phyloP scores from a whole-genome alignment of 2,888 invertebrate species.

The Lumbricus terrestris region DNA sequence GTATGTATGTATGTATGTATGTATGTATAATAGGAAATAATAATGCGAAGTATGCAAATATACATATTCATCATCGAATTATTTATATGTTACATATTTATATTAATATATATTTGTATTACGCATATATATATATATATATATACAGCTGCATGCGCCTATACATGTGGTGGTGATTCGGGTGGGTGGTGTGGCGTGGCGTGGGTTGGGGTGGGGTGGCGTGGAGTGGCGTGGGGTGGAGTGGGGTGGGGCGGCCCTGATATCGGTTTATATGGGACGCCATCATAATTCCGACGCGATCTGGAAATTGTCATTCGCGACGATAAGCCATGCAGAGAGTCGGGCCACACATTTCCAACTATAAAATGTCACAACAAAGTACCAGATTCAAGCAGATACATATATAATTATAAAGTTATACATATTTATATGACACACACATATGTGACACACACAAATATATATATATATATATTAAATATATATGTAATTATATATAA shows the following conservation, averaged over 20 bases:
- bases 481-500: too few species aligned
- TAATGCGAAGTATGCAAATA: too few species aligned
- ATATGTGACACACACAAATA: neutral
- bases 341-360: neutral
- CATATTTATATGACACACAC: too few species aligned
- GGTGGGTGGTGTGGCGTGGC: too few species aligned
- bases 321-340: neutral
- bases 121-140: neutral
- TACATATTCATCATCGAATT: neutral
- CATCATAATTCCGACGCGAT: neutral
- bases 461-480: neutral
- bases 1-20: neutral
- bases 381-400: neutral
- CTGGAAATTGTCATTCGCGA: neutral
- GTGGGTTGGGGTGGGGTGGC: neutral
- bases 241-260: neutral
- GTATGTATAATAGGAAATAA: too few species aligned
- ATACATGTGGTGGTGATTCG: neutral
- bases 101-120: neutral
- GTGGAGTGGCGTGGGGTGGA: neutral
- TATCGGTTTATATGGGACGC: neutral
- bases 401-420: neutral
- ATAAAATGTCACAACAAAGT: conserved; percentile 3
- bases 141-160: neutral
- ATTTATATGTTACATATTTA: too few species aligned